Base-by-base conservation (phyloP, 2,113 vertebrate genomes). In the Polypterus bichir region DNA sequence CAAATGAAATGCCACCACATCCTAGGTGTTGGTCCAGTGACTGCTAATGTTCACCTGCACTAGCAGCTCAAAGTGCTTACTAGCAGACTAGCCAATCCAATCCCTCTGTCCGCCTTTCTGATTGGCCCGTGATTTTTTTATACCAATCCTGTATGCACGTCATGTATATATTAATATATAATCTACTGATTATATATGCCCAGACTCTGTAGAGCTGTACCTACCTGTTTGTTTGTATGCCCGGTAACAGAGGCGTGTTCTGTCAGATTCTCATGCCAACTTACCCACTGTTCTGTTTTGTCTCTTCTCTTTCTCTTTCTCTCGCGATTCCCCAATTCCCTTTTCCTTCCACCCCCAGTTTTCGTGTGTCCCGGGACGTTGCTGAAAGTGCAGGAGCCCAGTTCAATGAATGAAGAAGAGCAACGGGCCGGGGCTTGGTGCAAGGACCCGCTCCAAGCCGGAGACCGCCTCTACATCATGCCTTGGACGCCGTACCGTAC, bases 401-500 rank as follows among this genome's bases (percentile, higher is more conserved):
- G 90, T 52, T 92, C 90, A 4, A 86, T 87, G 6, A 88, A 94
- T 62, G 92, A 97, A 64, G 89, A 90, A 0, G 89, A 93, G 68
- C 92, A 97, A 71, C 93, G 94, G 70, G 90, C 93, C 0, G 94
- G 94, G 9, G 92, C 92, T 0, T 97, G 94, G 94, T 97, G 94
- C 75, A 93, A 92, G 71, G 94, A 97, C 77, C 94, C 94, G 0
- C 88, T 97, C 57, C 93, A 97, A 72, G 89, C 93, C 0, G 92
- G 92, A 1, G 94, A 97, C 69, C 88, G 92, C 2, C 87, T 97
- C 46, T 97, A 96, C 52, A 90, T 93, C 65, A 91, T 97, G 91
- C 92, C 94, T 3, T 97, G 94, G 94, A 88, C 91, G 4, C 94
- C 94, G 9, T 95, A 94, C 73, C 90, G 94, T 71, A 95, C 92